Evolutionary conservation across 2,113 vertebrate genomes (phyloP).

Genomic region (Calcarius ornatus): DNA sequence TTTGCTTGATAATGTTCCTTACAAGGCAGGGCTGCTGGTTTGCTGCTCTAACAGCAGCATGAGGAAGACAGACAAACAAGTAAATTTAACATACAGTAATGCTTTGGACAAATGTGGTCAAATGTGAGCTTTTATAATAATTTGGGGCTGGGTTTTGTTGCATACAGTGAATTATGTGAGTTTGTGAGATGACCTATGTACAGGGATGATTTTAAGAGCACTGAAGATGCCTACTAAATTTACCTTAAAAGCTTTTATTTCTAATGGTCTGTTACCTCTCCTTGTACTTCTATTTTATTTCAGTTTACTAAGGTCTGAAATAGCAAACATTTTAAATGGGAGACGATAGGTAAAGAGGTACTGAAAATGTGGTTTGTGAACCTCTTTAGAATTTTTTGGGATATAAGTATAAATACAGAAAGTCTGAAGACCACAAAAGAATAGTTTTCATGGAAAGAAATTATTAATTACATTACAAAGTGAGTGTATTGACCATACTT

Average conservation of each 20-base stretch:
- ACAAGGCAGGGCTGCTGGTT: neutral
- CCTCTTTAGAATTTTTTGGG: neutral
- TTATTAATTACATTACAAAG: neutral
- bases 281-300: neutral
- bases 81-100: neutral
- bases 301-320: neutral
- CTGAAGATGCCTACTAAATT: neutral
- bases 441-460: neutral
- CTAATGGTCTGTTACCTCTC: neutral
- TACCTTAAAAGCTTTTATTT: neutral
- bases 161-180: accelerated
- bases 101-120: neutral
- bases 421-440: neutral
- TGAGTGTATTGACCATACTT: neutral
- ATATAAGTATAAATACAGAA: neutral
- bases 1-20: neutral
- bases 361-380: neutral
- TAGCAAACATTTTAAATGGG: neutral
- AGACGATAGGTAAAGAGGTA: neutral
- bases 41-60: neutral
- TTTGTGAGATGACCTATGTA: neutral
- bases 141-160: neutral
- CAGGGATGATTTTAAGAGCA: neutral
- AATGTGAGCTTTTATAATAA: neutral
- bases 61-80: neutral